These are phyloP conservation scores for Spea bombifrons DNA, from an alignment of 2,113 vertebrate genomes.

Conservation along the genomic window DNA sequence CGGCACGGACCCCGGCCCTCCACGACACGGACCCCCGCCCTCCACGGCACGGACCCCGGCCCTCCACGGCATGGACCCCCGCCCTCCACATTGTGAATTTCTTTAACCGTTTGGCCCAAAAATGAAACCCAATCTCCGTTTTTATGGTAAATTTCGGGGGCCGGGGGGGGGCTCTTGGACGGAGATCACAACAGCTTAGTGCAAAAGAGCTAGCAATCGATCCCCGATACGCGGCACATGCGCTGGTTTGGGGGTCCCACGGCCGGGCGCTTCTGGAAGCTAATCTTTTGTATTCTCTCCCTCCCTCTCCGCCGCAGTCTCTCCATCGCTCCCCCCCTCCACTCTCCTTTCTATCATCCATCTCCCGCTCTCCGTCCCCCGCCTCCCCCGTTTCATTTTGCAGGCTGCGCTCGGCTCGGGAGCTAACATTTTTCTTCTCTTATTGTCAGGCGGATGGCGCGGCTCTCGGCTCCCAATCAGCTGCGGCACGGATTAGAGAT, in stretches of 20 bases:
- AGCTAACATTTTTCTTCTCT: constrained; percentile 55
- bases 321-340: neutral
- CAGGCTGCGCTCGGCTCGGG: constrained; percentile 52
- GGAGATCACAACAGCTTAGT: no score
- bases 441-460: constrained; percentile 50
- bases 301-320: neutral
- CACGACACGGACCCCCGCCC: no score
- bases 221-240: no score
- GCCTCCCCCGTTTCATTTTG: constrained; percentile 51
- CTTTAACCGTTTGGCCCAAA: no score
- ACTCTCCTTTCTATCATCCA: constrained; percentile 3
- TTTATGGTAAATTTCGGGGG: no score
- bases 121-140: no score
- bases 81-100: no score
- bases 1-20: no score
- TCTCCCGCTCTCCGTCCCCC: constrained; percentile 9
- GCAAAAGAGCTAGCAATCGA: no score
- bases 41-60: no score
- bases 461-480: constrained; percentile 47
- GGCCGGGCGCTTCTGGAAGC: neutral
- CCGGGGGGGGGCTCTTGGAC: no score
- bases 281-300: constrained; percentile 17
- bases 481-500: constrained; percentile 53
- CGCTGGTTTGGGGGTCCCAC: neutral
- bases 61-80: no score